Percentiles rank a stretch among this genome's conserved stretches.
Evolutionary conservation across 2,888 invertebrate species (phyloP).

Genomic region (Himalopsyche kuldschensis): DNA sequence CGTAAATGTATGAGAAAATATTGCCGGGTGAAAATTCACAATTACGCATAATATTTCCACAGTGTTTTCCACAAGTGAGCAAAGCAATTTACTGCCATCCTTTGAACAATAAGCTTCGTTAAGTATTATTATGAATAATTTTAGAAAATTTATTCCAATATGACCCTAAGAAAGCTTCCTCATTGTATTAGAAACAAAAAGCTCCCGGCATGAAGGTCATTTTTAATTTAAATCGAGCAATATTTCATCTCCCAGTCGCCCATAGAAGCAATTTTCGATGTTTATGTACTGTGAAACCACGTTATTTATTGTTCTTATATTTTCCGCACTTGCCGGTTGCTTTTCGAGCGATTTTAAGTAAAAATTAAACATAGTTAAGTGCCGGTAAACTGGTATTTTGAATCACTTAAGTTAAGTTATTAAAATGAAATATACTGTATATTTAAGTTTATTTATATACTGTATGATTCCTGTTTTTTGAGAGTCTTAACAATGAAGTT

Average conservation of each 20-base stretch:
- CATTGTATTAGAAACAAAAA: neutral
- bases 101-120: neutral
- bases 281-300: neutral
- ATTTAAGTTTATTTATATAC: too few species aligned
- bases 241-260: conserved; percentile 1
- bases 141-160: neutral
- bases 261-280: neutral
- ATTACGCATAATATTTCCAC: neutral
- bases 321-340: neutral
- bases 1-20: too few species aligned
- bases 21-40: neutral
- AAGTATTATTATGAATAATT: neutral
- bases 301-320: neutral
- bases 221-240: conserved; percentile 16
- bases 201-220: conserved; percentile 4
- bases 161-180: neutral
- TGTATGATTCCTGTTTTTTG: too few species aligned
- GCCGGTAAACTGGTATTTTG: too few species aligned
- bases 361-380: too few species aligned
- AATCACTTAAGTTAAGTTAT: too few species aligned
- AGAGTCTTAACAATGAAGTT: too few species aligned
- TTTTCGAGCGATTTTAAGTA: neutral
- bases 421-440: too few species aligned
- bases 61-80: neutral
- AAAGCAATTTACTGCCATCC: neutral